Evolutionary conservation across 2,113 vertebrate species (phyloP), one percentile per base, ranked within the genome.

Genomic region (Oreochromis aureus): DNA sequence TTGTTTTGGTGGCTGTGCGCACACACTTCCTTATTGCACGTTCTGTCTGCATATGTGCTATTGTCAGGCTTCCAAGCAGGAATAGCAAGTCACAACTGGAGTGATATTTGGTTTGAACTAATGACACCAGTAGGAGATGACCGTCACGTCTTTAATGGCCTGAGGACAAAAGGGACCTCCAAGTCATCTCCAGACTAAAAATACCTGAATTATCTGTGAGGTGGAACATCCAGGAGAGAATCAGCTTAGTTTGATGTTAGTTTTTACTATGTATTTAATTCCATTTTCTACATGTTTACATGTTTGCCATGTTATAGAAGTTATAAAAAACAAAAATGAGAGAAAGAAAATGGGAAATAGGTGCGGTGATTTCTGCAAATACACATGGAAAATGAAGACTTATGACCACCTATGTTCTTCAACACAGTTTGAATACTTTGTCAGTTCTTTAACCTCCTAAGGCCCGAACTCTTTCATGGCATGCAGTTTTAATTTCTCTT

Each of bases 141-240:
- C 79, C 76, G 86, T 93, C 94, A 95, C 86, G 88, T 94, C 86
- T 86, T 78, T 90, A 61, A 81, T 84, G 61, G 78, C 91, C 85
- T 2, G 30, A 58, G 84, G 88, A 91, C 86, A 84, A 58, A 81
- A 36, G 55, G 66, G 82, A 91, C 46, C 79, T 92, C 81, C 63
- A 89, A 89, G 85, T 94, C 85, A 87, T 87, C 66, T 32, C 41
- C 51, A 59, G 53, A 87, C 69, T 51, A 80, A 84, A 92, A 91
- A 85, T 82, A 63, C 32, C 5, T 6, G 3, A 48, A 8, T 39
- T 58, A 81, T 87, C 48, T 66, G 78, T 87, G 51, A 66, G 61
- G 30, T 10, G 61, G 30, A 78, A 53, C 44, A 86, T 88, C 7
- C 9, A 19, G 32, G 71, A 58, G 88, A 71, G 53, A 81, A 24